Evolutionary conservation across 2,113 vertebrate species (phyloP), one percentile per base, ranked within the genome.

Genomic region (Gnathonemus echidnorhynchus): DNA sequence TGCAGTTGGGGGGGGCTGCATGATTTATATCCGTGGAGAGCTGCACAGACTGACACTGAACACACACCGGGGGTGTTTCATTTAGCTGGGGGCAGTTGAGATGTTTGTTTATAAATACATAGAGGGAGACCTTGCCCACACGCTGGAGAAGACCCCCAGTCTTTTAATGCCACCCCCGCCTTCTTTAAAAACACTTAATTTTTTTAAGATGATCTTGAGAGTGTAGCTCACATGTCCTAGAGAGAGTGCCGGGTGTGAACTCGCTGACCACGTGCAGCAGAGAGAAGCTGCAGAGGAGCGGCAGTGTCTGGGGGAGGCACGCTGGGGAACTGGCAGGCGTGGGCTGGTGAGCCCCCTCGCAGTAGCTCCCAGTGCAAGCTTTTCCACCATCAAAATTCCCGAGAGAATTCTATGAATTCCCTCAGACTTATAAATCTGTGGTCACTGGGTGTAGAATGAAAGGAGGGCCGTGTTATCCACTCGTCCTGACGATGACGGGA

Each of bases 11-110:
- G 74, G 58, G 77, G 88, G 53, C 19, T 42, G 48, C 48, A 1
- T 89, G 88, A 89, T 89, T 89, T 83, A 89, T 89, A 39, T 83
- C 52, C 74, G 5, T 9, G 2, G 48, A 74, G 49, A 89, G 15
- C 84, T 17, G 13, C 13, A 49, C 31, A 49, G 85, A 48, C 17
- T 77, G 85, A 77, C 87, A 90, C 49, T 35, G 21, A 49, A 88
- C 39, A 88, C 66, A 77, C 27, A 42, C 31, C 1, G 10, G 88
- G 8, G 85, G 5, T 31, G 45, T 90, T 88, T 70, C 74, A 88
- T 88, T 77, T 90, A 80, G 86, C 17, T 31, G 27, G 9, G 39
- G 35, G 62, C 48, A 90, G 11, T 50, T 7, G 5, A 86, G 53
- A 46, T 90, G 31, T 11, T 35, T 27, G 85, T 49, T 88, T 90